Evolutionary conservation across 2,888 invertebrate genomes (phyloP), one percentile per base, ranked within the genome.

Genomic region (Dryomyza anilis): DNA sequence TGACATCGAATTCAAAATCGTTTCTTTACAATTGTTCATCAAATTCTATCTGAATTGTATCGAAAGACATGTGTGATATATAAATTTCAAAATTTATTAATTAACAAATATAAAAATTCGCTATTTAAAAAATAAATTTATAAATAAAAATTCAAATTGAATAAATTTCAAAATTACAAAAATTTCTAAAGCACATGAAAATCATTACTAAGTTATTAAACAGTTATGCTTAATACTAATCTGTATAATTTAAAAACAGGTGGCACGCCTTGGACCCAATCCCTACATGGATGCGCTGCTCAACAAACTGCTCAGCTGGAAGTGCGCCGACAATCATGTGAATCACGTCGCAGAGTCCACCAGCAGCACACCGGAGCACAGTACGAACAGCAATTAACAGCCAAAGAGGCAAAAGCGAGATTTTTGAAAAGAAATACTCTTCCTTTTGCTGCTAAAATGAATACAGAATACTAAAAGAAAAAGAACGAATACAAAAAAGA

Each of bases 181-280:
- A n/a, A n/a, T n/a, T n/a, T n/a, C n/a, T n/a, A n/a, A n/a, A n/a
- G n/a, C n/a, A n/a, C n/a, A n/a, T n/a, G n/a, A n/a, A n/a, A n/a
- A n/a, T n/a, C n/a, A n/a, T n/a, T n/a, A n/a, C n/a, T n/a, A n/a
- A n/a, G n/a, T n/a, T n/a, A n/a, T n/a, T n/a, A n/a, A n/a, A n/a
- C n/a, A n/a, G n/a, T 55, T 16, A 29, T 14, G 14, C 2, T 43
- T 45, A n/a, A 58, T 14, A 19, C 12, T 1, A 61, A 7, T 36
- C 23, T 14, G 58, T 36, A n/a, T n/a, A n/a, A n/a, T n/a, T n/a
- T n/a, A n/a, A n/a, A n/a, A n/a, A 19, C 45, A 88, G 88, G 86
- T 88, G 39, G 81, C 86, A 7, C 86, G 87, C 60, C 85, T 95
- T 12, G 95, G 95, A 12, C 91, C 92, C 4, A 96, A 96, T 84